phyloP scores from a whole-genome alignment of 2,888 invertebrate species.

The Mechanitis mazaeus region DNA sequence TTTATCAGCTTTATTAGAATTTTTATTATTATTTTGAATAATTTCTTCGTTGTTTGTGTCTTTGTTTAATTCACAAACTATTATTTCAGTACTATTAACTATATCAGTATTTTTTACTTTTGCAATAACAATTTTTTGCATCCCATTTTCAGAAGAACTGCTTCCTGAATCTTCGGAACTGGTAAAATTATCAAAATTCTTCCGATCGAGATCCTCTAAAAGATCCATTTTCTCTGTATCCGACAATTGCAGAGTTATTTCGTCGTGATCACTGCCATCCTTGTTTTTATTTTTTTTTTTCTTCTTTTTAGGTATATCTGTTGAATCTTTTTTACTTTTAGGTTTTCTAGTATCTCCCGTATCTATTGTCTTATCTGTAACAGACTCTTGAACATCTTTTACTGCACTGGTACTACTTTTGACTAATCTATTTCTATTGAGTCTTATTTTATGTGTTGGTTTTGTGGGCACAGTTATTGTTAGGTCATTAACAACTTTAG shows the following conservation, averaged over 20 bases:
- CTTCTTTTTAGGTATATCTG: conserved; percentile 52
- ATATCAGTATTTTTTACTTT: not conserved
- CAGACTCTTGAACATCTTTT: not conserved
- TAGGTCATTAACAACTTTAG: conserved; percentile 51
- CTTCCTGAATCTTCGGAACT: conserved; percentile 43
- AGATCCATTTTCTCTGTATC: conserved; percentile 72
- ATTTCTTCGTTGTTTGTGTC: not conserved
- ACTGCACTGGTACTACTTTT: conserved; percentile 6
- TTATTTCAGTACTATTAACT: not conserved
- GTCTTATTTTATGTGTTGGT: conserved; percentile 56
- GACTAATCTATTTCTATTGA: conserved; percentile 48
- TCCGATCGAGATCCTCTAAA: conserved; percentile 60
- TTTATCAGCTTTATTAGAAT: conserved; percentile 11
- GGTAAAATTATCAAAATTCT: conserved; percentile 47
- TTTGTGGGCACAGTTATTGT: conserved; percentile 58
- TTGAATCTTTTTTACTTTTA: conserved; percentile 35
- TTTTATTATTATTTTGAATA: conserved; percentile 3
- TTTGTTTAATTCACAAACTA: not conserved
- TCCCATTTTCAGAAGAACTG: conserved; percentile 35
- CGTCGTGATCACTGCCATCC: conserved; percentile 63
- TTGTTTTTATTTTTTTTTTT: conserved; percentile 48
- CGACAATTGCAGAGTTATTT: conserved; percentile 66
- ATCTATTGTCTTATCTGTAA: too few species aligned
- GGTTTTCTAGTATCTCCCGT: conserved; percentile 14
- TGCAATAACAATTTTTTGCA: conserved; percentile 15